Base-by-base conservation (phyloP, 2,888 invertebrate species). In the Trypoxylon attenuatum region DNA sequence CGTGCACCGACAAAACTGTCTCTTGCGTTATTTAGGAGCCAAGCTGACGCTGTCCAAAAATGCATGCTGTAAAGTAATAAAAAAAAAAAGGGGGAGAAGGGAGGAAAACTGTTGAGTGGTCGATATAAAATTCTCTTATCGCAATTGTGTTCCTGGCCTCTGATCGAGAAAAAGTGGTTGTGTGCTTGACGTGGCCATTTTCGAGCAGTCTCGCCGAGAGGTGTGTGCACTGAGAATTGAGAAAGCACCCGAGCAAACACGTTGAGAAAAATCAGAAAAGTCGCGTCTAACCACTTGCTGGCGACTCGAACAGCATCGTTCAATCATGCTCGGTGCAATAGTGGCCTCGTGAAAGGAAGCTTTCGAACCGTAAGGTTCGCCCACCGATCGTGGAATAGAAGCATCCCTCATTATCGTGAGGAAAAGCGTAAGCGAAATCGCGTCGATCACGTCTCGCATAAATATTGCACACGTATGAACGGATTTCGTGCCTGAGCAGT, bases 401-500 rank as follows among this genome's bases (percentile, higher is more conserved):
- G 23, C 10, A 25, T 45, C 38, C 42, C 39, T 47, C 22, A 22
- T 39, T 22, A 10, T 38, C 29, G 29, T 10, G 15, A 15, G 42
- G 15, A 41, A 6, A 42, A 56, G 25, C 25, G 18, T 29, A 66
- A 43, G 5, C 56, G 47, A 22, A 15, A n/a, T 4, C 19, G 25
- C 46, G 23, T 10, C 19, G 60, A 68, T 55, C 27, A 42, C 33
- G 38, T n/a, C 18, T 13, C 33, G 29, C 52, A 49, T 60, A 65
- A 68, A 65, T 68, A 65, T 68, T 55, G 47, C 39, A 52, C 49
- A 13, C 51, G 55, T 55, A 60, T 21, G 55, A 68, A 60, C 60
- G 65, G 67, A 68, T 68, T 65, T 65, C 52, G 55, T 60, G 60
- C 65, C 52, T 51, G 54, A 60, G 38, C 50, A 50, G 18, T 45